Conservation (phyloP, 2,113 vertebrate species). For the Scomber colias region DNA sequence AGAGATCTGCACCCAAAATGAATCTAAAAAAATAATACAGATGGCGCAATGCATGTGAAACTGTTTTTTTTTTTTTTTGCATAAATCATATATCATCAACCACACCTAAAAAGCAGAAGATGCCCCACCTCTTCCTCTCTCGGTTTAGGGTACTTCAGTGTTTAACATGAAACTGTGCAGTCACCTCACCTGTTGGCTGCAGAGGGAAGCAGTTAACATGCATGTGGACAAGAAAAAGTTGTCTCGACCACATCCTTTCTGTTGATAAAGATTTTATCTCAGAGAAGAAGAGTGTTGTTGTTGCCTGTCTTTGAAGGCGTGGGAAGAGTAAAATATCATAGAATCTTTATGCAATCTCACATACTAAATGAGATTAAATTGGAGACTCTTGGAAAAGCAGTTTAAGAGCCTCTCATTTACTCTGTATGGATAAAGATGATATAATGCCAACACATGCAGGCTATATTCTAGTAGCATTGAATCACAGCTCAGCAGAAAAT, state of each 20-base stretch:
- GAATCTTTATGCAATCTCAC: neutral
- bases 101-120: neutral
- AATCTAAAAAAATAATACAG: neutral
- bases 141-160: neutral
- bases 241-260: conserved; percentile 6
- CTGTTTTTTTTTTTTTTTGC: too few relatives aligned
- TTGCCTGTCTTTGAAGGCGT: neutral
- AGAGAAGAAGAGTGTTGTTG: neutral
- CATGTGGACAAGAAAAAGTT: conserved; percentile 30
- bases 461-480: neutral
- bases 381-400: neutral
- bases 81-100: neutral
- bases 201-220: neutral
- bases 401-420: neutral
- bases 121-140: neutral
- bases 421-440: neutral
- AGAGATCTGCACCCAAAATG: neutral
- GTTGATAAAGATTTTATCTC: neutral
- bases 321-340: neutral
- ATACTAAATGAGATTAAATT: neutral
- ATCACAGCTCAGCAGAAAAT: neutral
- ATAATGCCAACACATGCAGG: neutral
- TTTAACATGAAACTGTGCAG: neutral
- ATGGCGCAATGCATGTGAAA: neutral
- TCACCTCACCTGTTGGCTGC: conserved; percentile 24